Percentiles rank a stretch among this genome's conserved stretches.
phyloP scores from a whole-genome alignment of 2,888 invertebrate species.

The Pyrrhosoma nymphula region DNA sequence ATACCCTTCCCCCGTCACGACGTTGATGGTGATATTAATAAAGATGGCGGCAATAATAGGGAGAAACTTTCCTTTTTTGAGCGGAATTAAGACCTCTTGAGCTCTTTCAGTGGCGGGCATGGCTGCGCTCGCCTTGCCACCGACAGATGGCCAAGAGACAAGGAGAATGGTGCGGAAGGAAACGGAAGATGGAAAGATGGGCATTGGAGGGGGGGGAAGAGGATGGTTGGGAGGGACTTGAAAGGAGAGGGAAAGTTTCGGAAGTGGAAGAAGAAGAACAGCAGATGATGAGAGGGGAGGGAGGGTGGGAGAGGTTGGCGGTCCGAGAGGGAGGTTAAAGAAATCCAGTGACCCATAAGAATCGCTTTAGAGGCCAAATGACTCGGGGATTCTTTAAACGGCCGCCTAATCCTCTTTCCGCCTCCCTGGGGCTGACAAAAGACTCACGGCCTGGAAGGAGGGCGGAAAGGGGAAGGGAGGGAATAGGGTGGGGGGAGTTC shows the following conservation, averaged over 20 bases:
- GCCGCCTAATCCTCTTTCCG: constrained; percentile 41
- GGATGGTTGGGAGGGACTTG: background rate
- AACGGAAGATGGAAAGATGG: background rate
- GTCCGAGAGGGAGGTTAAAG: background rate
- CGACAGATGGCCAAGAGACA: background rate
- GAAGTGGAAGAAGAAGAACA: background rate
- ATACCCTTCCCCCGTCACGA: no score
- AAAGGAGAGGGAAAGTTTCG: background rate
- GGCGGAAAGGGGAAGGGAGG: background rate
- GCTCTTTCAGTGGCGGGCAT: background rate
- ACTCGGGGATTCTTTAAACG: constrained; percentile 55
- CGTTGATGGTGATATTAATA: background rate
- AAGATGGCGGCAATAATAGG: background rate
- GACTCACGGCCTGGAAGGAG: background rate
- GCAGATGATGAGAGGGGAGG: background rate
- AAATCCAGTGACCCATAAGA: constrained; percentile 53
- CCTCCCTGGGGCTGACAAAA: constrained; percentile 44
- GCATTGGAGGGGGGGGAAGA: background rate
- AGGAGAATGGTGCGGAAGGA: background rate
- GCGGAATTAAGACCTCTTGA: background rate
- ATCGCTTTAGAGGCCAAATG: constrained; percentile 55
- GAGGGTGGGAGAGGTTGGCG: background rate
- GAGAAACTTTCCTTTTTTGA: background rate
- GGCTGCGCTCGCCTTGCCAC: background rate
- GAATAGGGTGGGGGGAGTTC: background rate